Evolutionary conservation across 1,140 invertebrate genomes (phyloP).

Genomic region (Dolichoris vasculosae): DNA sequence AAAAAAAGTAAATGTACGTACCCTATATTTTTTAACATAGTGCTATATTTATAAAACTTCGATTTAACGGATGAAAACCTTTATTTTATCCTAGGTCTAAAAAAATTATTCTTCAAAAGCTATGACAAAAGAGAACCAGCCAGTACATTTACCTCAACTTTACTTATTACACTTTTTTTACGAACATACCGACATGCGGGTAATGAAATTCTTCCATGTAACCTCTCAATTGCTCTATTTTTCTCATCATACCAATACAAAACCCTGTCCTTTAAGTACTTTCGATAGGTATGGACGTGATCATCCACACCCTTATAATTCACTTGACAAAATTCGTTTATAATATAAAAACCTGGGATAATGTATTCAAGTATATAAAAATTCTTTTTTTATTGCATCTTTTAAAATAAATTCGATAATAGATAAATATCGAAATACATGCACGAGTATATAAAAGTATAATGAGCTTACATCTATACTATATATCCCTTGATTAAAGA

Average conservation of each 20-base stretch:
- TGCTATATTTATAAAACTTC: neutral
- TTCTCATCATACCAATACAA: neutral
- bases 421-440: neutral
- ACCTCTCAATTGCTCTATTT: constrained; percentile 4
- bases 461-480: neutral
- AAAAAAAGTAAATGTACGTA: neutral
- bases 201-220: neutral
- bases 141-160: neutral
- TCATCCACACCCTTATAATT: neutral
- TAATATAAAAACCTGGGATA: neutral
- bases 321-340: constrained; percentile 17
- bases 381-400: constrained; percentile 21
- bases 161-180: constrained; percentile 8
- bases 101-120: neutral
- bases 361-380: neutral
- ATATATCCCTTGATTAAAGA: neutral
- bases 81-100: neutral
- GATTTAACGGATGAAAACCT: neutral
- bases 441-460: too few relatives aligned
- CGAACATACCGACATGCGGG: neutral
- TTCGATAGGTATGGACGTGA: neutral
- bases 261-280: neutral
- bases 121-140: neutral
- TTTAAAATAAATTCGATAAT: neutral
- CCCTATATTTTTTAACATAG: neutral